A percentile compares a stretch with the other conserved stretches of the same genome.
Conservation (phyloP, 1,140 invertebrate species). For the Euura saliciscinereae region DNA sequence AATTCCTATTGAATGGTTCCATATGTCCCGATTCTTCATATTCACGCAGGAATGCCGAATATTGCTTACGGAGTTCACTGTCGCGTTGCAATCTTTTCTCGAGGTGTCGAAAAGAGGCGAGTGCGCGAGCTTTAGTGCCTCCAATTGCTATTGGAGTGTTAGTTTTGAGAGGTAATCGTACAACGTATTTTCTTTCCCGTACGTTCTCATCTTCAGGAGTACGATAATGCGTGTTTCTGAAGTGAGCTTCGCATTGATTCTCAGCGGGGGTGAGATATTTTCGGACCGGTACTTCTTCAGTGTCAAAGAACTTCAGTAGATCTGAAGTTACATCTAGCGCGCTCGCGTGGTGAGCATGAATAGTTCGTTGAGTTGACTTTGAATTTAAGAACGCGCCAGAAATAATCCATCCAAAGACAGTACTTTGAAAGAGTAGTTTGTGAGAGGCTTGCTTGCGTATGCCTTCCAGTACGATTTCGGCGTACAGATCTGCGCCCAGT, state of each 20-base stretch:
- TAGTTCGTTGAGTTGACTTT: too few species aligned
- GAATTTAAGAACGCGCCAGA: background rate
- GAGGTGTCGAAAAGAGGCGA: background rate
- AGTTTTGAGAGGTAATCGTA: background rate
- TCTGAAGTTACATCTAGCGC: background rate
- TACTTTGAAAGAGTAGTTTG: too few species aligned
- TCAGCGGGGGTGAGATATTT: background rate
- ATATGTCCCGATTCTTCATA: background rate
- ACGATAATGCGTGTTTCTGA: too few species aligned
- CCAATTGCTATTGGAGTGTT: background rate
- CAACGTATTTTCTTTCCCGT: background rate
- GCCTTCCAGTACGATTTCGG: too few species aligned
- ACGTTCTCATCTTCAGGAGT: background rate
- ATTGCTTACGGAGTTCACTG: background rate
- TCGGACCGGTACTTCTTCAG: too few species aligned
- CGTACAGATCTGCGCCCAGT: too few species aligned
- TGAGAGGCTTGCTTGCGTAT: too few species aligned
- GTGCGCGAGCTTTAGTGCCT: background rate
- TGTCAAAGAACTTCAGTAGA: too few species aligned
- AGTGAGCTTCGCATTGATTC: background rate
- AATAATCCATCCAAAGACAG: too few species aligned
- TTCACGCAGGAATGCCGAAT: background rate
- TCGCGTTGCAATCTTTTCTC: background rate
- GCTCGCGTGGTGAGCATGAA: background rate
- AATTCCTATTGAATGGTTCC: background rate